Percentiles rank a stretch among this genome's conserved stretches.
These are phyloP conservation scores for Oncopeltus fasciatus DNA, from an alignment of 1,140 invertebrate genomes.

Conservation along the genomic window DNA sequence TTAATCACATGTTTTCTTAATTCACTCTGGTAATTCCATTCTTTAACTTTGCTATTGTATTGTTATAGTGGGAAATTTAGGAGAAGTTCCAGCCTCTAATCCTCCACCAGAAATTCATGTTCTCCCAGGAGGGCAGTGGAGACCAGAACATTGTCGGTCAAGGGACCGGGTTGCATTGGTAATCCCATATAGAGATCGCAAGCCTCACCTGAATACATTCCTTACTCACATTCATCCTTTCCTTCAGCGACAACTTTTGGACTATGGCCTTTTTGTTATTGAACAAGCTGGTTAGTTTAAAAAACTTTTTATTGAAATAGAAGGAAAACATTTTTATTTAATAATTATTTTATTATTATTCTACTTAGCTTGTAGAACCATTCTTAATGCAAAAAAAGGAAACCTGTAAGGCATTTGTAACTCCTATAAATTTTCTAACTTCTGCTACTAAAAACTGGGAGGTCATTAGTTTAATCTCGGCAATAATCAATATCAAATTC, in stretches of 20 bases:
- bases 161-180: slow-evolving; percentile 73
- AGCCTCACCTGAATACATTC: slow-evolving; percentile 67
- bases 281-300: slow-evolving; percentile 64
- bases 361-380: too few species aligned
- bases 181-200: slow-evolving; percentile 65
- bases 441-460: too few species aligned
- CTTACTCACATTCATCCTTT: slow-evolving; percentile 83
- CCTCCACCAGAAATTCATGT: slow-evolving; percentile 24
- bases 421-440: too few species aligned
- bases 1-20: slow-evolving; percentile 16
- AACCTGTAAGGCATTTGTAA: too few species aligned
- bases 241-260: slow-evolving; percentile 74
- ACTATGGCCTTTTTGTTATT: slow-evolving; percentile 90
- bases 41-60: not conserved
- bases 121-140: slow-evolving; percentile 55
- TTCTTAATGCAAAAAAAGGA: too few species aligned
- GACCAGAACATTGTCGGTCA: slow-evolving; percentile 58
- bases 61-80: not conserved
- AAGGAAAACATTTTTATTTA: too few species aligned
- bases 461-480: too few species aligned
- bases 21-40: slow-evolving; percentile 13
- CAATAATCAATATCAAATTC: too few species aligned
- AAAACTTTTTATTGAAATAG: too few species aligned
- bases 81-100: not conserved
- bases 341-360: too few species aligned